Evolutionary conservation across 1,140 invertebrate genomes (phyloP).

Genomic region (Parapsyche elsis): DNA sequence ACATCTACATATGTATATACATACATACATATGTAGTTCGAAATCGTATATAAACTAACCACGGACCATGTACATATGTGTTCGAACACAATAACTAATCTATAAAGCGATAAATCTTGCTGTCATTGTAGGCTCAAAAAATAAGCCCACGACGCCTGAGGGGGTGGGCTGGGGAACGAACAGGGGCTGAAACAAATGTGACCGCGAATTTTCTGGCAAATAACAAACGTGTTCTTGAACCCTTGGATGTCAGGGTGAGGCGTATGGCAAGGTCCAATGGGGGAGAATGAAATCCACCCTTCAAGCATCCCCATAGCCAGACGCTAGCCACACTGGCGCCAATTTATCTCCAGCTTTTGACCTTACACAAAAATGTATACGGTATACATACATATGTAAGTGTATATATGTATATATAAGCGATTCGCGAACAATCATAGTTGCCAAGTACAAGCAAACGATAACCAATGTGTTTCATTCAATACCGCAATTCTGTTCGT

Average conservation of each 20-base stretch:
- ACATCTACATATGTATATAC: too few relatives aligned
- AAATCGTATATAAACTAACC: neutral
- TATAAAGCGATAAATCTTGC: conserved; percentile 32
- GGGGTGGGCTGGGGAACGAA: neutral
- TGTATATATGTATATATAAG: neutral
- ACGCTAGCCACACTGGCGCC: neutral
- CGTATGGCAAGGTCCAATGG: neutral
- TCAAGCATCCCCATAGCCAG: neutral
- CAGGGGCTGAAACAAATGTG: conserved; percentile 25
- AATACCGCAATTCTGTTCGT: too few relatives aligned
- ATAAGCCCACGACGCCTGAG: neutral
- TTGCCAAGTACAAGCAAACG: too few relatives aligned
- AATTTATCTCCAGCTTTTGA: too few relatives aligned
- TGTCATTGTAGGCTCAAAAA: conserved; percentile 29
- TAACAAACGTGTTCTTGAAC: conserved; percentile 47
- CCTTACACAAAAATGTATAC: neutral
- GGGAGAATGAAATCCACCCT: too few relatives aligned
- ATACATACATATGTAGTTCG: too few relatives aligned
- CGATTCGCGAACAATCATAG: too few relatives aligned
- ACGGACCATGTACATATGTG: neutral
- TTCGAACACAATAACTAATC: conserved; percentile 23
- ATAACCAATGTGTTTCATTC: too few relatives aligned
- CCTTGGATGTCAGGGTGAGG: neutral
- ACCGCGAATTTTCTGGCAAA: conserved; percentile 44
- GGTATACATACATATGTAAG: neutral